phyloP scores from a whole-genome alignment of 2,797 vertebrate species.

The Mormyrops attenuatus region DNA sequence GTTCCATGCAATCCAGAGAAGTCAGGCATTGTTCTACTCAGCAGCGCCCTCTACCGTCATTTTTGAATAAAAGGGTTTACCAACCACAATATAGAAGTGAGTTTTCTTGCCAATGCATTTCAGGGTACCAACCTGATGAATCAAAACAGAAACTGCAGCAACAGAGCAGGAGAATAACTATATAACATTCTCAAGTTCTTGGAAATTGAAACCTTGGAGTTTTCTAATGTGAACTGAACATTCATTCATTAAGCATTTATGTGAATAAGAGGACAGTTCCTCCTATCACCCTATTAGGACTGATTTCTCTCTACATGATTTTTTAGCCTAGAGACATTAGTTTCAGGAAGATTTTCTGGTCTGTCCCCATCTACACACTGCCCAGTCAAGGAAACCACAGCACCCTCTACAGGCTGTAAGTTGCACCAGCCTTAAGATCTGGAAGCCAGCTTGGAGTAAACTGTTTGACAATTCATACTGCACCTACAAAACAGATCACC shows the following conservation, averaged over 20 bases:
- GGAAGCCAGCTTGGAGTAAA: background rate
- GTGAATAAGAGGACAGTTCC: background rate
- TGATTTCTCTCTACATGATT: background rate
- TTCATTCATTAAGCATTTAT: background rate
- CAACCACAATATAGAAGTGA: background rate
- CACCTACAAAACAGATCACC: background rate
- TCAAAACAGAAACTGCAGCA: background rate
- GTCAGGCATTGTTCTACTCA: background rate
- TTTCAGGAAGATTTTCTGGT: background rate
- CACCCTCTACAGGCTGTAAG: background rate
- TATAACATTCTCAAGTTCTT: background rate
- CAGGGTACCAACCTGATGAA: background rate
- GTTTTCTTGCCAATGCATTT: background rate
- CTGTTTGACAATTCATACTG: background rate
- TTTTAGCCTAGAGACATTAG: background rate
- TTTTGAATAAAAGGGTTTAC: background rate
- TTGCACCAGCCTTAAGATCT: background rate
- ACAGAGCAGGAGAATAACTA: background rate
- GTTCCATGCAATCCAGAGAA: background rate
- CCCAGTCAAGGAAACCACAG: background rate
- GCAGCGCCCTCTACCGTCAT: background rate
- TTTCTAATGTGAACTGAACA: background rate
- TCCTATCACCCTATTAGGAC: background rate
- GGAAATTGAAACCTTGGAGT: background rate
- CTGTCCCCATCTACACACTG: background rate